A percentile compares a stretch with the other conserved stretches of the same genome.
Evolutionary conservation across 53 echinoderm and acorn worm genomes (phyloP).

Genomic region (Antedon mediterranea): DNA sequence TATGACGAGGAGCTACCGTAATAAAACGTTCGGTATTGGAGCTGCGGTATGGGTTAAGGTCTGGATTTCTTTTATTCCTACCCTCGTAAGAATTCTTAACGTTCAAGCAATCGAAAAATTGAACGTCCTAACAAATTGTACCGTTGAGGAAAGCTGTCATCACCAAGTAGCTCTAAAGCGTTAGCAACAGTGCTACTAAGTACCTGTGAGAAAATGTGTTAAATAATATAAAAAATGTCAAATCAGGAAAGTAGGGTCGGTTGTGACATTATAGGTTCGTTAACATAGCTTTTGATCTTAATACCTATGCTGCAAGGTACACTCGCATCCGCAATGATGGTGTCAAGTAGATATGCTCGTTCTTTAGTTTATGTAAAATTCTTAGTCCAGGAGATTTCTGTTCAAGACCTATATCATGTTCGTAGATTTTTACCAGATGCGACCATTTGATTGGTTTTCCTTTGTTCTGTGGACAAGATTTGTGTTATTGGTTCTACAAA

Average conservation of each 20-base stretch:
- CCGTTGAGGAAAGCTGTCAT: background rate
- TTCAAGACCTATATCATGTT: constrained; percentile 6
- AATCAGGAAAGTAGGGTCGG: too few relatives aligned
- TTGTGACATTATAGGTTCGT: too few relatives aligned
- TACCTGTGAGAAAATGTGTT: background rate
- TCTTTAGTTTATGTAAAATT: constrained; percentile 7
- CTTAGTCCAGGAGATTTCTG: constrained; percentile 14
- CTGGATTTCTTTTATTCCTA: background rate
- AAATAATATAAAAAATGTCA: too few relatives aligned
- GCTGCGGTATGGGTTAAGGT: too few relatives aligned
- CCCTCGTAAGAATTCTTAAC: background rate
- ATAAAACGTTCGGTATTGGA: too few relatives aligned
- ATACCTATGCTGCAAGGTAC: constrained; percentile 19
- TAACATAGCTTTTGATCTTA: background rate
- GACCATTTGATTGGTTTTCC: constrained; percentile 7
- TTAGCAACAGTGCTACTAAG: background rate
- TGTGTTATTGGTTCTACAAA: too few relatives aligned
- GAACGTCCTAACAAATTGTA: background rate
- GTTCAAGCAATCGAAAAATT: background rate
- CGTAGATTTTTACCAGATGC: constrained; percentile 9
- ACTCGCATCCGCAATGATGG: constrained; percentile 20
- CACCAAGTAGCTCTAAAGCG: background rate
- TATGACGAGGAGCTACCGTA: too few relatives aligned
- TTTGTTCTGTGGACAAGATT: background rate
- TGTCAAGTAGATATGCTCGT: constrained; percentile 16